Conservation (phyloP, 2,888 invertebrate genomes). For the Cepaea hortensis region DNA sequence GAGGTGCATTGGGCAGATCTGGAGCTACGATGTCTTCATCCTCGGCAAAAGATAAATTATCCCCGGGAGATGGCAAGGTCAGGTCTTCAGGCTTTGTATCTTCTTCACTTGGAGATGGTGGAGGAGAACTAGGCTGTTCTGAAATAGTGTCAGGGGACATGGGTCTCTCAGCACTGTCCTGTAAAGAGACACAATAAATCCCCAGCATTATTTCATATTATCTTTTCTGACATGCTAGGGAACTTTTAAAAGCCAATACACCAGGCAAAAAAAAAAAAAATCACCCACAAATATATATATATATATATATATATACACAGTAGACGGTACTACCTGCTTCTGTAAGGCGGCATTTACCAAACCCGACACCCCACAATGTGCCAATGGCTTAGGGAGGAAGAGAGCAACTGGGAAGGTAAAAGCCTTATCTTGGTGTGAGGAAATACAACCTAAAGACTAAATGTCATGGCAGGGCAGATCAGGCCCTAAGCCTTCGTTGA, state of each 20-base stretch:
- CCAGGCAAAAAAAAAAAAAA: too few species aligned
- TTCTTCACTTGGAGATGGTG: slow-evolving; percentile 33
- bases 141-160: neutral
- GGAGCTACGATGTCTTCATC: slow-evolving; percentile 56
- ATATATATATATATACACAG: too few species aligned
- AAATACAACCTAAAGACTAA: too few species aligned
- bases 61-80: slow-evolving; percentile 34
- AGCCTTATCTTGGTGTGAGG: too few species aligned
- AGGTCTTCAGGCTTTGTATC: slow-evolving; percentile 4
- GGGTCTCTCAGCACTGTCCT: slow-evolving; percentile 23
- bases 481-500: too few species aligned
- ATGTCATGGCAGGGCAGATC: too few species aligned
- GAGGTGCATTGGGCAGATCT: slow-evolving; percentile 52
- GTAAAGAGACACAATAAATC: neutral
- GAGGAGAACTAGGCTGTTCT: slow-evolving; percentile 20
- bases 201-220: neutral
- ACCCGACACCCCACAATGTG: too few species aligned
- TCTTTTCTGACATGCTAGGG: neutral
- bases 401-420: too few species aligned
- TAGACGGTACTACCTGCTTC: too few species aligned
- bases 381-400: too few species aligned
- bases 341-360: too few species aligned
- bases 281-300: too few species aligned
- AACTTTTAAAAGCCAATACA: neutral
- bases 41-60: slow-evolving; percentile 37